Evolutionary conservation across 2,888 invertebrate species (phyloP).

Genomic region (Agrotis puta): DNA sequence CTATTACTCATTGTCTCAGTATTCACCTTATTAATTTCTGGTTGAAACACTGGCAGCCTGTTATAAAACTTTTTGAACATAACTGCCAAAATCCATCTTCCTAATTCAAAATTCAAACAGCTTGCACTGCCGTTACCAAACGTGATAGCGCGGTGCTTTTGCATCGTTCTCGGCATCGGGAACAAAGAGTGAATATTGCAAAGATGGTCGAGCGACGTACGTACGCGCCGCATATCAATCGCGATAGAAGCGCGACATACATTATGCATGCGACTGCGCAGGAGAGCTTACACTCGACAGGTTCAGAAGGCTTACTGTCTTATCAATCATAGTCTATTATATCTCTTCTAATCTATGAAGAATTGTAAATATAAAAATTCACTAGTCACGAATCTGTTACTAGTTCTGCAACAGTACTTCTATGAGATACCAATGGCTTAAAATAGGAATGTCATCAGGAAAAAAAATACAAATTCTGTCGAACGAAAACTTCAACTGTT

Average conservation of each 20-base stretch:
- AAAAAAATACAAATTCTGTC: neutral
- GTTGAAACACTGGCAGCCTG: neutral
- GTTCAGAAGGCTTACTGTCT: constrained; percentile 42
- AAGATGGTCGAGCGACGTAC: constrained; percentile 33
- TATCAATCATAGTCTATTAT: neutral
- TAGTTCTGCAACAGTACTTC: neutral
- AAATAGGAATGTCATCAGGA: neutral
- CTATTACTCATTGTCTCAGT: too few relatives aligned
- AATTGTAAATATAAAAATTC: too few relatives aligned
- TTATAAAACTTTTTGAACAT: neutral
- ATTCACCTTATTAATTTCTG: too few relatives aligned
- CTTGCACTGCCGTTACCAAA: constrained; percentile 29
- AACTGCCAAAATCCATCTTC: neutral
- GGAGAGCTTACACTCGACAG: neutral
- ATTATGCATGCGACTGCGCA: constrained; percentile 55
- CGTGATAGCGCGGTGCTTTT: constrained; percentile 56
- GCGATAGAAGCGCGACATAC: constrained; percentile 43
- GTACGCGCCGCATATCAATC: constrained; percentile 59
- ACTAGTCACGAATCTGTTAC: neutral
- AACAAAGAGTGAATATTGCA: constrained; percentile 58
- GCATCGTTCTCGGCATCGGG: constrained; percentile 32
- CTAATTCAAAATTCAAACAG: constrained; percentile 39
- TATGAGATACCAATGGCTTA: neutral
- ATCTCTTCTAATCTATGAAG: neutral
- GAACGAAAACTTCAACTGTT: neutral